A percentile compares a stretch with the other conserved stretches of the same genome.
These are phyloP conservation scores for Chrysaora quinquecirrha DNA, from an alignment of 30 jellyfish, hydroid and myxozoan species.

Conservation along the genomic window DNA sequence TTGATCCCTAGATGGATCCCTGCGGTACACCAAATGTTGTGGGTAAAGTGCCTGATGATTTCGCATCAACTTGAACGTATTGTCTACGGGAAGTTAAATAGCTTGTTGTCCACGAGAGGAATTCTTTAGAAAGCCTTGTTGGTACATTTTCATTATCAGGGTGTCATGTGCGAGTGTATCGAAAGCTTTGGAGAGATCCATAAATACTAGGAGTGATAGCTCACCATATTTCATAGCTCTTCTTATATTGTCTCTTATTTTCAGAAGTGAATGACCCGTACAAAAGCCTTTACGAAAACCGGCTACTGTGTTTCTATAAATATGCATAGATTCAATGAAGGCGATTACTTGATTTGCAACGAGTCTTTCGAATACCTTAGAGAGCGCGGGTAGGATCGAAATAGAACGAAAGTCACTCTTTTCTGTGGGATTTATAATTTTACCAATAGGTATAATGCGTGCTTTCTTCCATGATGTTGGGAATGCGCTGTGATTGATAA, in stretches of 20 bases:
- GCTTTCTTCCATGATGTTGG: not conserved
- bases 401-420: not conserved
- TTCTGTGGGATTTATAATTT: not conserved
- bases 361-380: not conserved
- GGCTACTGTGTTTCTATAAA: not conserved
- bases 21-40: slow-evolving; percentile 1
- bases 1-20: no score
- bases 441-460: no score
- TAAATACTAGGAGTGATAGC: no score
- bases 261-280: not conserved
- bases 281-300: not conserved
- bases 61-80: no score
- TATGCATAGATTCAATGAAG: not conserved
- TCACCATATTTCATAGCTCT: no score
- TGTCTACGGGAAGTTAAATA: no score
- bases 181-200: no score
- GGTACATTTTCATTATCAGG: no score
- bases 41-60: not conserved
- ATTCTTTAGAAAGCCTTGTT: no score
- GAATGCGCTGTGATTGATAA: slow-evolving; percentile 15
- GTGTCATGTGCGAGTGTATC: no score
- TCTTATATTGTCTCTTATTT: not conserved
- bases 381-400: not conserved
- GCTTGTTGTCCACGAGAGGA: no score
- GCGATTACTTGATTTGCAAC: not conserved